A percentile compares a stretch with the other conserved stretches of the same genome.
These are phyloP conservation scores for Nothobranchius furzeri DNA, from an alignment of 2,113 vertebrate species.

Conservation along the genomic window DNA sequence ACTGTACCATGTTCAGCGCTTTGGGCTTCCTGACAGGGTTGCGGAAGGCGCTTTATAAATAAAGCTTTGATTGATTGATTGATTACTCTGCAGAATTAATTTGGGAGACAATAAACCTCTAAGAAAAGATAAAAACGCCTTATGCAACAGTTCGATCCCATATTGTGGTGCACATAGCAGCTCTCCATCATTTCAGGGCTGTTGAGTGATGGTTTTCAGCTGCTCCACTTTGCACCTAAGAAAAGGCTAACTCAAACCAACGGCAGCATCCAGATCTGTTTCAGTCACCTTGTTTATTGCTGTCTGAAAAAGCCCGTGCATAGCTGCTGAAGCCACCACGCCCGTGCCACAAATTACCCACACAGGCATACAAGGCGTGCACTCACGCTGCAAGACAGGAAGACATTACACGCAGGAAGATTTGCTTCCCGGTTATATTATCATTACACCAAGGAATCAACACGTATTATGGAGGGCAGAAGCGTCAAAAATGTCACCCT, in stretches of 20 bases:
- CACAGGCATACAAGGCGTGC: neutral
- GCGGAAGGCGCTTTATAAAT: no score
- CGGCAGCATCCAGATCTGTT: constrained; percentile 22
- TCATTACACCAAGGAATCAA: neutral
- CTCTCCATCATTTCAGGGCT: constrained; percentile 44
- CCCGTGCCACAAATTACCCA: constrained; percentile 13
- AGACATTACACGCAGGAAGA: constrained; percentile 9
- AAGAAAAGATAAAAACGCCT: constrained; percentile 19
- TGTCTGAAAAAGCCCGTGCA: constrained; percentile 14
- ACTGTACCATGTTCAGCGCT: no score
- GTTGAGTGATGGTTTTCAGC: constrained; percentile 42
- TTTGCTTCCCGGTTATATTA: neutral
- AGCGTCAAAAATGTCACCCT: no score
- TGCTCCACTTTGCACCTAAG: constrained; percentile 25
- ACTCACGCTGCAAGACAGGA: neutral
- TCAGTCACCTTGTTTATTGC: constrained; percentile 33
- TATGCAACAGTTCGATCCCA: constrained; percentile 68
- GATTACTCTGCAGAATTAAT: no score
- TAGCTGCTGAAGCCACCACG: neutral
- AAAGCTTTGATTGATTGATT: no score
- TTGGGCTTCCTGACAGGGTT: no score
- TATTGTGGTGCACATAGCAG: constrained; percentile 58
- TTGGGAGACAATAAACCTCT: no score
- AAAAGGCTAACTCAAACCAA: constrained; percentile 37
- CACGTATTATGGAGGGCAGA: neutral